phyloP scores from a whole-genome alignment of 2,888 invertebrate genomes.

The Camponotus fellah region DNA sequence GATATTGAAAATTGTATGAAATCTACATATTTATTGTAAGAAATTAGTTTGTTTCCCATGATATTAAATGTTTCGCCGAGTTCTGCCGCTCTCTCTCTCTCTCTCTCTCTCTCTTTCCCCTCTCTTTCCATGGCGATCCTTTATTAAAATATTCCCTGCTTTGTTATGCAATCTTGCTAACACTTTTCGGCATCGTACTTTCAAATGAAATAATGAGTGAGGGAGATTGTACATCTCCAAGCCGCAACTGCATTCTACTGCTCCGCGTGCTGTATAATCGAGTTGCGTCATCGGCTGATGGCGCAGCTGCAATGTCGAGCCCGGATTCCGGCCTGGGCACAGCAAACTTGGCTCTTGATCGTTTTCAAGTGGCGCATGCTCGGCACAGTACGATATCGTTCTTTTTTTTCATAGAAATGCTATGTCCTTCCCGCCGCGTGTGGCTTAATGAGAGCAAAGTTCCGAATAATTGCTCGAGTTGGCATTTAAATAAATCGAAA shows the following conservation, averaged over 20 bases:
- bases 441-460: slow-evolving; percentile 19
- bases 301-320: slow-evolving; percentile 74
- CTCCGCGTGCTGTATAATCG: slow-evolving; percentile 77
- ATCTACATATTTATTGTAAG: slow-evolving; percentile 38
- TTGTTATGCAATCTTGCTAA: slow-evolving; percentile 9
- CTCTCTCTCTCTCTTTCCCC: too few relatives aligned
- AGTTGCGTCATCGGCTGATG: slow-evolving; percentile 79
- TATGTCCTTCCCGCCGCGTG: slow-evolving; percentile 9
- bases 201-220: slow-evolving; percentile 52
- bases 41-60: neutral
- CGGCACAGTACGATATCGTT: slow-evolving; percentile 21
- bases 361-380: slow-evolving; percentile 52
- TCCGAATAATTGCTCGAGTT: slow-evolving; percentile 2
- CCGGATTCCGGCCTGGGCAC: slow-evolving; percentile 66
- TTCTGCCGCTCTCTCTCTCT: neutral
- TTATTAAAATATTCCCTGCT: slow-evolving; percentile 27
- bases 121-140: neutral
- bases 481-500: neutral
- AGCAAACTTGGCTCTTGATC: slow-evolving; percentile 57
- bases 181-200: slow-evolving; percentile 38
- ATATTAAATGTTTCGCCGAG: slow-evolving; percentile 4
- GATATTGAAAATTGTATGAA: neutral
- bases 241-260: slow-evolving; percentile 83
- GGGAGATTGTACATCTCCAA: slow-evolving; percentile 77
- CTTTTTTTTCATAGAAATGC: slow-evolving; percentile 6